phyloP scores from a whole-genome alignment of 2,797 vertebrate species.

The Microtus agrestis region DNA sequence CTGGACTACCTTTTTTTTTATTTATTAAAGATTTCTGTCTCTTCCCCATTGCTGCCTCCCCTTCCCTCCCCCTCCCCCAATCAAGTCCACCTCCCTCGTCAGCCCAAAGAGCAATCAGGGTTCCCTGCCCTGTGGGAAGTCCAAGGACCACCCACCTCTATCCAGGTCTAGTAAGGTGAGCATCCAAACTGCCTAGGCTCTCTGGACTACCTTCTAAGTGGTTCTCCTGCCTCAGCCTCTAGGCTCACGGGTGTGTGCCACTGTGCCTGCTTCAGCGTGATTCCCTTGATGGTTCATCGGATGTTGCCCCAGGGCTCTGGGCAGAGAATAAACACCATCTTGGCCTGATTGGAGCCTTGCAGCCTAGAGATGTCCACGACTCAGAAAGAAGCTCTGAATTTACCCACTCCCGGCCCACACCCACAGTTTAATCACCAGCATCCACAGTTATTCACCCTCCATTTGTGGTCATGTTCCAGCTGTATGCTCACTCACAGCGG shows the following conservation, averaged over 20 bases:
- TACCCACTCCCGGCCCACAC: accelerated
- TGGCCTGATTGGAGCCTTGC: neutral
- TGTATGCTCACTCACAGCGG: accelerated
- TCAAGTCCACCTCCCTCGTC: too few species aligned
- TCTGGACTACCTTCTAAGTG: neutral
- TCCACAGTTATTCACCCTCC: accelerated
- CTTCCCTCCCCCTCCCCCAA: too few species aligned
- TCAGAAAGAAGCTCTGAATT: neutral
- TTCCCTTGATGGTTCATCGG: neutral
- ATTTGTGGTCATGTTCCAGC: accelerated
- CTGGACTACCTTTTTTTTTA: neutral
- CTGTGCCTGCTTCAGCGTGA: neutral
- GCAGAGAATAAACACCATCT: accelerated
- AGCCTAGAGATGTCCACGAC: neutral
- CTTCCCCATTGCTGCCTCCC: too few species aligned
- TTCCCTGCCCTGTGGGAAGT: too few species aligned
- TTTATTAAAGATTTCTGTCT: too few species aligned
- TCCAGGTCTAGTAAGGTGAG: too few species aligned
- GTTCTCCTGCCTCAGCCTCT: neutral
- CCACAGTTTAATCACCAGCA: accelerated
- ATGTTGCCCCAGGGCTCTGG: neutral
- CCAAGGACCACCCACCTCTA: too few species aligned
- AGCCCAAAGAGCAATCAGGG: too few species aligned
- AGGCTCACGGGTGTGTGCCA: neutral
- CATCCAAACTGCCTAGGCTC: too few species aligned